Evolutionary conservation across 2,888 invertebrate species (phyloP), one percentile per base, ranked within the genome.

Genomic region (Drosophila meridiana): DNA sequence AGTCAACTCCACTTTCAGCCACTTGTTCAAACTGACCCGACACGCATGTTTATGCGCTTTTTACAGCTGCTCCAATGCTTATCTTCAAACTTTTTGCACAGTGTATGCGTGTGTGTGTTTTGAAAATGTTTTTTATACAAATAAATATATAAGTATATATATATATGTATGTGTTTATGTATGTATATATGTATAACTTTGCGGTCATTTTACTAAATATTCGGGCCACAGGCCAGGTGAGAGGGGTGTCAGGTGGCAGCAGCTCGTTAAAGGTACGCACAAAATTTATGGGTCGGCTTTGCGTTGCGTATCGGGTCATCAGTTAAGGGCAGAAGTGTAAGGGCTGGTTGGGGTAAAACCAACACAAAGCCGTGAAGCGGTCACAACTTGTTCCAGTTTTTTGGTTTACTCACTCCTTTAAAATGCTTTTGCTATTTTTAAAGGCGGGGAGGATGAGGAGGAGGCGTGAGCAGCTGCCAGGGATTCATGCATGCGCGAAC

Each of bases 11-110:
- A 62, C 50, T 62, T 78, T 64, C 34, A 48, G 65, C 65, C 65
- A 38, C 50, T 55, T 74, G 77, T 64, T 63, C 63, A 71, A 74
- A 75, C 81, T 81, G 80, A 79, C 80, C 70, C 78, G 70, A 78
- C 80, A 88, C 88, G 83, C 88, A 86, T 86, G 85, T 86, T 86
- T 88, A 86, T 86, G 86, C 69, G 82, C 80, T 83, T 88, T 82
- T 86, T 83, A 84, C 84, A 82, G 83, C 84, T 87, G 87, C 84
- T 83, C 59, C 71, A 73, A 72, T 55, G 84, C 79, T 84, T 87
- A 89, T 87, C 82, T 82, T 53, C 56, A 50, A 47, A 61, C 40
- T 36, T 60, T 36, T 45, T 6, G 45, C 42, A 4, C 57, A 45
- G 43, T 28, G 43, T 63, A 45, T 68, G 55, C 45, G 66, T 56